Percentiles rank a stretch among this genome's conserved stretches.
Conservation (phyloP, 1,140 invertebrate genomes). For the Rhagoletis pomonella region DNA sequence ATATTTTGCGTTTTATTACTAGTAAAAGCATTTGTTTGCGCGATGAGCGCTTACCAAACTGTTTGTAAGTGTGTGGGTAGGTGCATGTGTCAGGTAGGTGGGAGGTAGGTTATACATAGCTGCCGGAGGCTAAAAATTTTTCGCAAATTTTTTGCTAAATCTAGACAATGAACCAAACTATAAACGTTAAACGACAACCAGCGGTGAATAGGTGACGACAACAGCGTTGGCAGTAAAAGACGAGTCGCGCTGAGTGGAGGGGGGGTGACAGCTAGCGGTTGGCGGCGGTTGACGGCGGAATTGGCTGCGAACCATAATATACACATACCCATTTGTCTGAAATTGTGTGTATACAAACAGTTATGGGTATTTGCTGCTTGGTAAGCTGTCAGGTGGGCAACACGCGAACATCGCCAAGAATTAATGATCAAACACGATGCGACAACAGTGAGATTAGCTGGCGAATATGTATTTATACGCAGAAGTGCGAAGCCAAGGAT, state of each 20-base stretch:
- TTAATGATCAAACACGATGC: background rate
- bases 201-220: background rate
- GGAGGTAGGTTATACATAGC: background rate
- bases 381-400: background rate
- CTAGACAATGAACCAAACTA: background rate
- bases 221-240: slow-evolving; percentile 12
- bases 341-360: background rate
- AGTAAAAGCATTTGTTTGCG: slow-evolving; percentile 5
- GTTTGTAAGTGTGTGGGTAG: background rate
- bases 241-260: background rate
- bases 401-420: background rate
- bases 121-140: background rate
- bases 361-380: background rate
- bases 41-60: background rate
- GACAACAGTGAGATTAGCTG: background rate
- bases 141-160: background rate
- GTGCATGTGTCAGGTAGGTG: background rate
- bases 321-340: background rate
- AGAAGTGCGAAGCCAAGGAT: background rate
- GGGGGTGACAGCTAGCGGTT: background rate
- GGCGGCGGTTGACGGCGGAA: background rate
- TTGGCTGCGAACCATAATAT: background rate
- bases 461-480: background rate
- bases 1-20: slow-evolving; percentile 32
- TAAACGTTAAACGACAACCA: background rate